These are phyloP conservation scores for Anolis apletophallus DNA, from an alignment of 2,797 vertebrate species.

Conservation along the genomic window DNA sequence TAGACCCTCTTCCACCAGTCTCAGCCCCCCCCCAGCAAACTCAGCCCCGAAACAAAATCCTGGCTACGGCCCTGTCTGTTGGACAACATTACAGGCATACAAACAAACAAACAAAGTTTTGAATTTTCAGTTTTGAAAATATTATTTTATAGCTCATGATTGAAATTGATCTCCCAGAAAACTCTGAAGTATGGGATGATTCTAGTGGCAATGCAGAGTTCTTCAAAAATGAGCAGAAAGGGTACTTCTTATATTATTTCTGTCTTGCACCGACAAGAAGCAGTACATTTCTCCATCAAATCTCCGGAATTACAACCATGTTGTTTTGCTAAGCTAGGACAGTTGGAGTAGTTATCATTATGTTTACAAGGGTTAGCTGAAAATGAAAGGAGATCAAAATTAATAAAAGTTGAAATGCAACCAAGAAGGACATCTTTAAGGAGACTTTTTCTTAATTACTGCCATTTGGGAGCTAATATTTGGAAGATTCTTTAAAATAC, in stretches of 20 bases:
- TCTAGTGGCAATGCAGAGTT: not conserved
- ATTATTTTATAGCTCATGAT: not conserved
- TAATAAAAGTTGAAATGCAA: not conserved
- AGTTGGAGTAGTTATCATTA: accelerated
- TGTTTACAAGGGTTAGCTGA: constrained; percentile 15
- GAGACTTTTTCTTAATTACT: not conserved
- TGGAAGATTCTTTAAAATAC: not conserved
- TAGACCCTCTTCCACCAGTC: too few relatives aligned
- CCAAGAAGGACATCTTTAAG: not conserved
- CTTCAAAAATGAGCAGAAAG: not conserved
- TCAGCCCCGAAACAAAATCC: too few relatives aligned
- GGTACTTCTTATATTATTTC: not conserved
- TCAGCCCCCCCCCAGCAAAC: too few relatives aligned
- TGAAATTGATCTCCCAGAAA: not conserved
- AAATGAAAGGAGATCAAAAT: constrained; percentile 1
- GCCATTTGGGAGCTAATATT: not conserved
- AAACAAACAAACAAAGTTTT: not conserved
- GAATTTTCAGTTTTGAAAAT: not conserved
- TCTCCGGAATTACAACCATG: accelerated
- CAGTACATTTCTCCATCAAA: accelerated
- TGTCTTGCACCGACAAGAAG: not conserved
- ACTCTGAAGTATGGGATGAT: not conserved
- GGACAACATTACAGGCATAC: not conserved
- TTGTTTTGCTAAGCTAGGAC: not conserved
- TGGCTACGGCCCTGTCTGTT: too few relatives aligned